These are phyloP conservation scores for Neoarius graeffei DNA, from an alignment of 2,113 vertebrate genomes.

Conservation along the genomic window DNA sequence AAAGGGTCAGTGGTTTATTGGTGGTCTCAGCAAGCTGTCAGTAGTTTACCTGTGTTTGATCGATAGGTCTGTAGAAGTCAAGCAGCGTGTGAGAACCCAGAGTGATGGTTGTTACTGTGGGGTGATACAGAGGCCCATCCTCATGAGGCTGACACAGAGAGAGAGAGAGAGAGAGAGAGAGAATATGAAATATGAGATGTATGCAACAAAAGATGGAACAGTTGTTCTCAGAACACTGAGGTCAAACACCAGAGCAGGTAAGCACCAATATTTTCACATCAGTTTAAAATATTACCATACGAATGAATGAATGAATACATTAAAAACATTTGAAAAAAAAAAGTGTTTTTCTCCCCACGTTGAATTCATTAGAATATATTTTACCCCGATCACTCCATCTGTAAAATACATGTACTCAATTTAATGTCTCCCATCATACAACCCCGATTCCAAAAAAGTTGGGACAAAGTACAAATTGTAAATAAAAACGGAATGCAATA, in stretches of 20 bases:
- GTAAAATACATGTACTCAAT: not conserved
- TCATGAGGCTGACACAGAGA: conserved; percentile 79
- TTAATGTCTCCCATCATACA: not conserved
- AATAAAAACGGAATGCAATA: no score
- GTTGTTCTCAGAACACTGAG: not conserved
- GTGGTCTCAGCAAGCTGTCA: not conserved
- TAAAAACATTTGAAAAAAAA: not conserved
- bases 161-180: not conserved
- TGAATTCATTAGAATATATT: not conserved
- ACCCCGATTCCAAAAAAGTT: no score
- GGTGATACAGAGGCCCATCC: conserved; percentile 87
- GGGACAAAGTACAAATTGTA: no score
- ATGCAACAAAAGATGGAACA: not conserved
- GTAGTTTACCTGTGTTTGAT: conserved; percentile 49
- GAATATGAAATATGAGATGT: not conserved
- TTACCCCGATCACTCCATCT: not conserved
- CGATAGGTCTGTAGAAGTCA: conserved; percentile 81
- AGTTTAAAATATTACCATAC: not conserved
- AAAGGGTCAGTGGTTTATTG: no score
- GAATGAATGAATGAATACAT: not conserved
- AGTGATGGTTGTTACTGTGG: conserved; percentile 86
- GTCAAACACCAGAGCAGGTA: not conserved
- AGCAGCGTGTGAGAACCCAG: conserved; percentile 86
- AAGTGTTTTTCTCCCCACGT: not conserved
- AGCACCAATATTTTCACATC: not conserved